Evolutionary conservation across 2,888 invertebrate genomes (phyloP), one percentile per base, ranked within the genome.

Genomic region (Melinaea menophilus): DNA sequence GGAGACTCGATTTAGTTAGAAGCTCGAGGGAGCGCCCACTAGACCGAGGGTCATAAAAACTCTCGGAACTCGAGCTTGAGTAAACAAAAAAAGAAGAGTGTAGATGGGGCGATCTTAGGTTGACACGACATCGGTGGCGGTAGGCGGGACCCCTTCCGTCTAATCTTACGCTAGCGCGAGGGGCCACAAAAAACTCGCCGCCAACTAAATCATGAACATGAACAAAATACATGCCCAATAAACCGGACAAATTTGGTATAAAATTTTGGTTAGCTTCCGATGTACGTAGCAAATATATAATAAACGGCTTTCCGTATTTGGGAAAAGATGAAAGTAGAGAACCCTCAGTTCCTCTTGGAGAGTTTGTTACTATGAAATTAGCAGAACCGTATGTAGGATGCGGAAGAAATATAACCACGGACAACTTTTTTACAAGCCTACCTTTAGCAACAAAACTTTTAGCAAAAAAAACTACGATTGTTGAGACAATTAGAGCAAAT

Each of bases 271-370:
- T 54, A 12, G 35, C 37, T 51, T 37, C 33, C 41, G 59, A 59
- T 41, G 55, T 54, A 37, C 13, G 22, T 45, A 11, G 13, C 9
- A 56, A 56, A 11, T 56, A 13, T 56, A 13, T 56, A 22, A 12
- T 59, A 12, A 54, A 51, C 45, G 54, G 54, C 22, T 59, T 59
- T 55, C 55, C 55, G 9, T 59, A 59, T 41, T 55, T 59, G 46
- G 59, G 59, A 4, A 59, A 59, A 22, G 59, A 59, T 59, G 59
- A 59, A 54, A 35, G 22, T 12, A 51, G 55, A 51, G n/a, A 31
- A 54, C 22, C 13, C 7, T 11, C 12, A 12, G 1, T 31, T 34
- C 35, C 31, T 22, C 41, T 59, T 35, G 59, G 55, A 31, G 59
- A 59, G 22, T 59, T 34, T 34, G 59, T 59, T 35, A 41, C 37